Evolutionary conservation across 92 coral and sea anemone species (phyloP), one percentile per base, ranked within the genome.

Genomic region (Blastomussa wellsi): DNA sequence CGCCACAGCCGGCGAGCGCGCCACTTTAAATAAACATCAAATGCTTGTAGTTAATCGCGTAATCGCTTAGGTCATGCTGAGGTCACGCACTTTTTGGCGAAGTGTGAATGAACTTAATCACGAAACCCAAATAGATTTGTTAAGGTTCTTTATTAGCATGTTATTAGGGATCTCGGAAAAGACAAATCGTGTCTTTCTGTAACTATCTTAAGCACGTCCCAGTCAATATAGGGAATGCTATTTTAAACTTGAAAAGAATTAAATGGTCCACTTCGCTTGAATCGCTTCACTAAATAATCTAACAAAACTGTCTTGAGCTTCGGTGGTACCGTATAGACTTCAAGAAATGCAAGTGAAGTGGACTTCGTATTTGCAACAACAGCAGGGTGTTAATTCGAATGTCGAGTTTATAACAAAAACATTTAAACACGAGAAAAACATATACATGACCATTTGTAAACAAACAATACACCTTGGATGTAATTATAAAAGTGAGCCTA

Each of bases 371-470:
- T 24, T 47, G 57, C n/a, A n/a, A 5, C 31, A 24, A 4, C 77
- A 24, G 7, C 47, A 52, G 57, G 77, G 85, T 81, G 76, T 81
- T 68, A 81, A 81, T 51, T 44, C 36, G 79, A 42, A 16, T 22
- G 44, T 59, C 28, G 2, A 38, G 42, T 20, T 42, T 3, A 41
- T 5, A 42, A 74, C 32, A 39, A 74, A 41, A 74, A 47, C 78
- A 74, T 41, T 31, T 15, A 79, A 62, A 79, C 84, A 55, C 81
- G 70, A 59, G 69, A 80, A 68, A 65, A 80, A 67, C 72, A 78
- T 37, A 59, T 51, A 57, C 16, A 60, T 67, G 35, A 15, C 64
- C 24, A 35, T 66, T 80, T 66, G 64, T 41, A 66, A 80, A 65
- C 5, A 79, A 79, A 79, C 83, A 62, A 29, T 60, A n/a, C 38